Evolutionary conservation across 2,113 vertebrate species (phyloP).

Genomic region (Aptenodytes patagonicus): DNA sequence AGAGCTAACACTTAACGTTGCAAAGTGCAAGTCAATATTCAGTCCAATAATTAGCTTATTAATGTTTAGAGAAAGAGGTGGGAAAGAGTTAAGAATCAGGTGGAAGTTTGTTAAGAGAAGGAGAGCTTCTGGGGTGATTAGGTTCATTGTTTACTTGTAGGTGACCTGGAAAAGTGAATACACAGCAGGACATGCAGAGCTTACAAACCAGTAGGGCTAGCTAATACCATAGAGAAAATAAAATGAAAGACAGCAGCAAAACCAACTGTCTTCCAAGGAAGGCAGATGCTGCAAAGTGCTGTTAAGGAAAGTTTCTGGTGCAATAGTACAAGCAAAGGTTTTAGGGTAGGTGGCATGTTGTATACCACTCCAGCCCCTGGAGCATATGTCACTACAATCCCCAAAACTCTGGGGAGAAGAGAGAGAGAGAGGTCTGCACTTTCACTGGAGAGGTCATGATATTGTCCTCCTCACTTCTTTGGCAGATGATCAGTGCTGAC

Average conservation of each 20-base stretch:
- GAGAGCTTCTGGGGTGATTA: background rate
- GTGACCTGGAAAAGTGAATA: background rate
- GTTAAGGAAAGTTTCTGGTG: background rate
- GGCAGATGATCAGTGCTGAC: background rate
- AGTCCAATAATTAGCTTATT: background rate
- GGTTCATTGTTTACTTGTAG: background rate
- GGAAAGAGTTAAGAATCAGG: background rate
- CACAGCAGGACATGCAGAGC: background rate
- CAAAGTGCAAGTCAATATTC: background rate
- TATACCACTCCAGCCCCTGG: background rate
- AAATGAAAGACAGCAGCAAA: background rate
- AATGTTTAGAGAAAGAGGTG: background rate
- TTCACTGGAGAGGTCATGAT: background rate
- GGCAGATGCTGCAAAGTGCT: background rate
- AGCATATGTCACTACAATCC: background rate
- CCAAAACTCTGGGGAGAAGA: background rate
- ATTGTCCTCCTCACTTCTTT: background rate
- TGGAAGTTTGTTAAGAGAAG: background rate
- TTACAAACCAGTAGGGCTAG: background rate
- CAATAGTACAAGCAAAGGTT: background rate
- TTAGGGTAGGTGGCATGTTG: background rate
- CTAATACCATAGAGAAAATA: background rate
- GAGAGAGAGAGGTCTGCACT: background rate
- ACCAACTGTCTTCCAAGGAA: background rate
- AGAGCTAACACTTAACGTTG: background rate